These are phyloP conservation scores for Chrysocyon brachyurus DNA, from an alignment of 2,797 vertebrate genomes.

Conservation along the genomic window DNA sequence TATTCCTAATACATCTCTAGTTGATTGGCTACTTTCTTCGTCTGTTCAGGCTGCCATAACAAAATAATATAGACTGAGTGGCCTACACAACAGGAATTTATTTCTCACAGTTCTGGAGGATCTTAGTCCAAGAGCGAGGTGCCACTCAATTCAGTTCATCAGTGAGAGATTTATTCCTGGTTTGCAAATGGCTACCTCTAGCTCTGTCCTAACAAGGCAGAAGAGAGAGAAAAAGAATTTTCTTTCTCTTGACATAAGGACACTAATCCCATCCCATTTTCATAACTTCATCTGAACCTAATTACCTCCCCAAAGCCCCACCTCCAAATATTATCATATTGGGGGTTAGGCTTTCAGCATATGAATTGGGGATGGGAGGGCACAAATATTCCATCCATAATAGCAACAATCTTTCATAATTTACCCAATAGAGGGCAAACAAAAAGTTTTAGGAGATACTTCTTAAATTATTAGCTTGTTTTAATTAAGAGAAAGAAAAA, in stretches of 20 bases:
- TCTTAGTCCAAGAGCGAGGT: slow-evolving; percentile 1
- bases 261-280: neutral
- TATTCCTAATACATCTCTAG: neutral
- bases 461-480: neutral
- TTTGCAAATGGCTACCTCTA: neutral
- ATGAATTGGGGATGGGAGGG: neutral
- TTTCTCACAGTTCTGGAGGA: neutral
- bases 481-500: neutral
- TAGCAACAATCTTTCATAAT: neutral
- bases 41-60: neutral
- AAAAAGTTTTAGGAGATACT: neutral
- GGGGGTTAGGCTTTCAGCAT: neutral
- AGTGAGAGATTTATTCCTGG: neutral
- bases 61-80: neutral
- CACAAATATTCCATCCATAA: neutral
- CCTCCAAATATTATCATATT: neutral
- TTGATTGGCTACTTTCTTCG: neutral
- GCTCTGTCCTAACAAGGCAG: neutral
- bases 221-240: neutral
- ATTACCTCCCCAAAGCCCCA: neutral
- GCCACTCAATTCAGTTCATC: neutral
- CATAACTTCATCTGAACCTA: neutral
- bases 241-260: neutral
- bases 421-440: neutral
- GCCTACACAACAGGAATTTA: neutral